Evolutionary conservation across 2,888 invertebrate species (phyloP).

Genomic region (Cecidostiba fungosa): DNA sequence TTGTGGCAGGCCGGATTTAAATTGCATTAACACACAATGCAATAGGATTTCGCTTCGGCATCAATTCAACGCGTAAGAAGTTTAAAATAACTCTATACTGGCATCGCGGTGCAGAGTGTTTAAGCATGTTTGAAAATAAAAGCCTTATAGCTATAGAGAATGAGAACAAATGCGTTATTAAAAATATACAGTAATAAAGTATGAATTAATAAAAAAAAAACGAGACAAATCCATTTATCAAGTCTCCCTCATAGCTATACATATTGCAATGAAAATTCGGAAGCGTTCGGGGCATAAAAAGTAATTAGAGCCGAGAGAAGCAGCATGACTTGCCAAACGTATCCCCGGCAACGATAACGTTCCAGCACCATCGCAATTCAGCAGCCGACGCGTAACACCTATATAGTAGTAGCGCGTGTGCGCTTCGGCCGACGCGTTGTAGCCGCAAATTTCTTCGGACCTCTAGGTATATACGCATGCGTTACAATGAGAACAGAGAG

Average conservation of each 20-base stretch:
- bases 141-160: no score
- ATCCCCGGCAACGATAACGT: not conserved
- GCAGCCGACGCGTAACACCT: not conserved
- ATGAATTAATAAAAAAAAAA: not conserved
- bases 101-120: no score
- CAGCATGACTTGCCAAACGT: constrained; percentile 3
- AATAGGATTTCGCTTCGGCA: constrained; percentile 9
- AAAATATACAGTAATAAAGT: no score
- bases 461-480: not conserved
- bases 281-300: not conserved
- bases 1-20: constrained; percentile 25
- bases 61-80: not conserved
- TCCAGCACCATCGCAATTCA: not conserved
- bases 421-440: constrained; percentile 1
- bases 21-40: constrained; percentile 40
- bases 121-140: no score
- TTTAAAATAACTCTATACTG: constrained; percentile 2
- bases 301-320: not conserved
- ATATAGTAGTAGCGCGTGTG: not conserved
- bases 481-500: not conserved
- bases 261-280: not conserved
- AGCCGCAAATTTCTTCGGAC: constrained; percentile 43
- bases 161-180: not conserved
- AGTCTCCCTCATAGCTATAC: not conserved
- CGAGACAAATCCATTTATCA: not conserved